Conservation (phyloP, 2,888 invertebrate species). For the Dicyrtoma fusca region DNA sequence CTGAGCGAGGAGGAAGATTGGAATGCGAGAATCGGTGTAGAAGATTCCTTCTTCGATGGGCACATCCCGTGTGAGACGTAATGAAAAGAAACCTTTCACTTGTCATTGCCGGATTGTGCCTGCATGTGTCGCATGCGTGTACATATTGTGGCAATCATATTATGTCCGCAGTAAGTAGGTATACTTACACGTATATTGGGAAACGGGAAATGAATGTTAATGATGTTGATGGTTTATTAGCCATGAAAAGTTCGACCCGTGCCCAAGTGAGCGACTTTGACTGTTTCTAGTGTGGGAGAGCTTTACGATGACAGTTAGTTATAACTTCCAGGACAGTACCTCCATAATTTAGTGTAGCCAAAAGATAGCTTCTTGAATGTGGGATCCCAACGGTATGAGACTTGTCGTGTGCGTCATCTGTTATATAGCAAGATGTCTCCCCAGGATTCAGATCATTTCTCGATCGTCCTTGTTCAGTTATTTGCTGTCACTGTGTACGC, state of each 20-base stretch:
- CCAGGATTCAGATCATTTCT: too few species aligned
- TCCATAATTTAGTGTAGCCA: not conserved
- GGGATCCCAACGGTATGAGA: too few species aligned
- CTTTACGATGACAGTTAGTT: too few species aligned
- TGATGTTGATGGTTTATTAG: slow-evolving; percentile 42
- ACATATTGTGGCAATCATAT: not conserved
- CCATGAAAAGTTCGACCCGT: slow-evolving; percentile 41
- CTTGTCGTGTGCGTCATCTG: too few species aligned
- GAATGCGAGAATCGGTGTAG: not conserved
- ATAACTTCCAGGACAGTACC: too few species aligned
- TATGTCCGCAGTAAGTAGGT: not conserved
- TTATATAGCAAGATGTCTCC: too few species aligned
- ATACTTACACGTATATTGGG: not conserved
- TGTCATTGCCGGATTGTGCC: too few species aligned
- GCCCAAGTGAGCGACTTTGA: slow-evolving; percentile 31
- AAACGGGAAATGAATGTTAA: slow-evolving; percentile 28
- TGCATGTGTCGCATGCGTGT: too few species aligned
- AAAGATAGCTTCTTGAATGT: not conserved
- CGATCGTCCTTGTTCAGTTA: too few species aligned
- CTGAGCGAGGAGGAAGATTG: too few species aligned
- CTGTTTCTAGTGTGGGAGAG: slow-evolving; percentile 25
- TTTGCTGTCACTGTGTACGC: too few species aligned
- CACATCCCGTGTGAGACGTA: not conserved
- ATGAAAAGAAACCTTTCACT: not conserved
- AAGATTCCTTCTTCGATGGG: not conserved